phyloP scores from a whole-genome alignment of 2,113 vertebrate species.

The Paramisgurnus dabryanus region DNA sequence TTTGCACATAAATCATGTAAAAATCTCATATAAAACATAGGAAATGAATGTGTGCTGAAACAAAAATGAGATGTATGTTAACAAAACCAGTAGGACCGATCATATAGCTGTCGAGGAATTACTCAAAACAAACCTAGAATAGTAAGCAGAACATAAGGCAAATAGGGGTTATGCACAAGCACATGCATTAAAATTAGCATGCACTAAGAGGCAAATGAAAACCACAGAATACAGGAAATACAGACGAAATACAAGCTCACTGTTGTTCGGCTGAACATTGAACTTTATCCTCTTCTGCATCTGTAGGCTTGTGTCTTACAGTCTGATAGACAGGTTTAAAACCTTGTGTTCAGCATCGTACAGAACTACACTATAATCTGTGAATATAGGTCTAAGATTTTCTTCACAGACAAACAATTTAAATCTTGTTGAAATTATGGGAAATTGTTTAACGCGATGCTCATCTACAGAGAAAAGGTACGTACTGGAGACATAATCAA shows the following conservation, averaged over 20 bases:
- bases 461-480: background rate
- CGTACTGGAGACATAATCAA: background rate
- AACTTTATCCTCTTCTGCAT: slow-evolving; percentile 22
- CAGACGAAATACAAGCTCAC: slow-evolving; percentile 42
- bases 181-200: slow-evolving; percentile 9
- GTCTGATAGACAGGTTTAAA: slow-evolving; percentile 28
- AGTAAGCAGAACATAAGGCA: too few species aligned
- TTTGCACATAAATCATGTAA: too few species aligned
- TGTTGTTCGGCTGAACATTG: slow-evolving; percentile 20
- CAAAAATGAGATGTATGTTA: background rate
- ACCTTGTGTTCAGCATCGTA: background rate
- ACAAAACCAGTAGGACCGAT: too few species aligned
- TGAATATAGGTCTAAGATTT: background rate
- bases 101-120: background rate
- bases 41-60: too few species aligned
- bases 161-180: background rate
- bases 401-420: background rate
- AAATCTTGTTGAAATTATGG: slow-evolving; percentile 39
- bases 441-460: slow-evolving; percentile 31
- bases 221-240: slow-evolving; percentile 55
- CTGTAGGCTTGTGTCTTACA: background rate
- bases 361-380: background rate
- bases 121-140: background rate
- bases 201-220: slow-evolving; percentile 28
- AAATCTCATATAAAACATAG: too few species aligned